Percentiles rank a stretch among this genome's conserved stretches.
Conservation (phyloP, 1,140 invertebrate genomes). For the Diplogasteroides magnus region DNA sequence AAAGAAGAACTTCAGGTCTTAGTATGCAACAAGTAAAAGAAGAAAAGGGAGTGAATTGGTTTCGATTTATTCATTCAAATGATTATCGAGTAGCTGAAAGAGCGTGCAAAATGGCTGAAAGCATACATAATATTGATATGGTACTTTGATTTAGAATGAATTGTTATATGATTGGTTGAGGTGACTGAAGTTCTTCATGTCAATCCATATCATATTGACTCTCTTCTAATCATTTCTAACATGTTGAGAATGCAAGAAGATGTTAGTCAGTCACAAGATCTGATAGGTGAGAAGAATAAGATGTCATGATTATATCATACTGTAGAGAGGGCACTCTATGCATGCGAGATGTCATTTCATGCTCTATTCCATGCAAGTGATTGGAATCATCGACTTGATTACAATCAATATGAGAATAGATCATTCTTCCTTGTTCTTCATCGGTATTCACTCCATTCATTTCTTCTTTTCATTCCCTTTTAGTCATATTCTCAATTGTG, state of each 20-base stretch:
- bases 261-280: not conserved
- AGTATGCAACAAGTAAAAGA: not conserved
- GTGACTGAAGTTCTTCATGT: not conserved
- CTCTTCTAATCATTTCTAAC: not conserved
- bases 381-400: not conserved
- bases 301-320: not conserved
- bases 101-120: not conserved
- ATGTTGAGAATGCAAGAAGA: not conserved
- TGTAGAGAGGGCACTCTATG: not conserved
- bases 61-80: too few species aligned
- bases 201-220: not conserved
- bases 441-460: too few species aligned
- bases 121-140: not conserved
- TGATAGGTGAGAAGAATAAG: not conserved
- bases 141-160: too few species aligned
- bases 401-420: not conserved
- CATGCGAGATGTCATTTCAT: not conserved
- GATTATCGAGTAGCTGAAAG: too few species aligned
- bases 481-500: not conserved
- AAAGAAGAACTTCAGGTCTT: too few species aligned
- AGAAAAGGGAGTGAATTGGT: too few species aligned
- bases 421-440: not conserved
- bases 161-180: too few species aligned
- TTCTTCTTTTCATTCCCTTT: not conserved
- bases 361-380: not conserved